Base-by-base conservation (phyloP, 2,113 vertebrate genomes). In the Equus quagga region DNA sequence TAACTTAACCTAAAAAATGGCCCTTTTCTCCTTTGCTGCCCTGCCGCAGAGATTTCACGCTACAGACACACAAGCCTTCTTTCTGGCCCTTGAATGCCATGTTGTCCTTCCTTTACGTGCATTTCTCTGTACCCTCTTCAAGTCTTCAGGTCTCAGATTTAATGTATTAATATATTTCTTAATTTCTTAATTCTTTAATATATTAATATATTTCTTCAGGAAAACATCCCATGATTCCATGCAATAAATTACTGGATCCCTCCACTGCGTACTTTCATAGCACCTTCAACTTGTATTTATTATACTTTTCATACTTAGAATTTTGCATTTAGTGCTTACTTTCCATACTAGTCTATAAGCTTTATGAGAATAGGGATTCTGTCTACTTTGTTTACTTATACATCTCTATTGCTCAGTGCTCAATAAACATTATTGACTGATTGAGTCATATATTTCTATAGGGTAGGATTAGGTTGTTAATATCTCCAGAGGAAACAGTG, bases 331-430 rank as follows among this genome's bases (percentile, higher is more conserved):
- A 60, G 36, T 85, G 58, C 49, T 54, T 44, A 11, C 21, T 62
- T 93, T 91, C 28, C n/a, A 51, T 95, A 15, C 7, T 56, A 65
- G 24, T 54, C 60, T n/a, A 2, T 65, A 60, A 13, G 26, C 44
- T 72, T 60, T 58, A 44, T 60, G 58, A 78, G 31, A 64, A 31
- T 15, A 87, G n/a, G 36, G n/a, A 70, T 72, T 19, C 69, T 82
- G 6, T 79, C 44, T 80, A 41, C 54, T 96, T 89, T 70, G 33
- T 91, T 95, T 93, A 90, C n/a, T 23, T 67, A 49, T n/a, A 2
- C 88, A 15, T 89, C 26, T 56, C 67, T 72, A 67, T 81, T 96
- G n/a, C 36, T 62, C 72, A 97, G 24, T 67, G 9, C 2, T 91
- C 83, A 73, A 10, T 72, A 86, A 85, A 51, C 18, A 49, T 85